Conservation (phyloP, 2,113 vertebrate genomes). For the Rhadina sibilatrix region DNA sequence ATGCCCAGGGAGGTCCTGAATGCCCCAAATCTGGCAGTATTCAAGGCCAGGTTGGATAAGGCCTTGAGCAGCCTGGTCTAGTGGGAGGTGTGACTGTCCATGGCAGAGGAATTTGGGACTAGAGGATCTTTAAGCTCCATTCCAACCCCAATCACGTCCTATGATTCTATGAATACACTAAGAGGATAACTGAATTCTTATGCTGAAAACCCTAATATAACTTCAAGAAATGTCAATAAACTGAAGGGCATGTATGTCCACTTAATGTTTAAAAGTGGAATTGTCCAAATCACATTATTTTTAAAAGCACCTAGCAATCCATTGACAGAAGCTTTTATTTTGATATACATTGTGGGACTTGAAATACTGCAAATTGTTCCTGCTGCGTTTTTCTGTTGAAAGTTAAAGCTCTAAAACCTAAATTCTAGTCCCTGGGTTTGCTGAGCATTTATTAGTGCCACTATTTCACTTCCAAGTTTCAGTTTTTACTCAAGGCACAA, state of each 20-base stretch:
- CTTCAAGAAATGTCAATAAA: neutral
- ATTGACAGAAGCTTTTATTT: neutral
- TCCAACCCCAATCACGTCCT: neutral
- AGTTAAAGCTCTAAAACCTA: neutral
- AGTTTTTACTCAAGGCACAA: neutral
- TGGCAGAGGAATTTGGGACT: neutral
- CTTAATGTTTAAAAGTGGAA: neutral
- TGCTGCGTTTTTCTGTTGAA: neutral
- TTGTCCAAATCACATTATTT: neutral
- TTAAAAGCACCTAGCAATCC: neutral
- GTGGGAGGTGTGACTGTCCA: neutral
- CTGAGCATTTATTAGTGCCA: neutral
- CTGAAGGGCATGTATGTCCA: neutral
- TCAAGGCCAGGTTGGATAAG: neutral
- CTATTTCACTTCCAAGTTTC: neutral
- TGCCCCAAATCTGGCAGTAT: neutral
- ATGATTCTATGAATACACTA: neutral
- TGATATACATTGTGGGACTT: neutral
- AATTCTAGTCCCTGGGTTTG: neutral
- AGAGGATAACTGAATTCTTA: neutral
- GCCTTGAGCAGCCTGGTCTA: neutral
- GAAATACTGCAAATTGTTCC: neutral
- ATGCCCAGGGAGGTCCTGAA: neutral
- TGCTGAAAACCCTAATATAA: neutral
- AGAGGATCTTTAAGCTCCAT: neutral